Percentiles rank a stretch among this genome's conserved stretches.
Conservation (phyloP, 2,888 invertebrate genomes). For the Baccha elongata region DNA sequence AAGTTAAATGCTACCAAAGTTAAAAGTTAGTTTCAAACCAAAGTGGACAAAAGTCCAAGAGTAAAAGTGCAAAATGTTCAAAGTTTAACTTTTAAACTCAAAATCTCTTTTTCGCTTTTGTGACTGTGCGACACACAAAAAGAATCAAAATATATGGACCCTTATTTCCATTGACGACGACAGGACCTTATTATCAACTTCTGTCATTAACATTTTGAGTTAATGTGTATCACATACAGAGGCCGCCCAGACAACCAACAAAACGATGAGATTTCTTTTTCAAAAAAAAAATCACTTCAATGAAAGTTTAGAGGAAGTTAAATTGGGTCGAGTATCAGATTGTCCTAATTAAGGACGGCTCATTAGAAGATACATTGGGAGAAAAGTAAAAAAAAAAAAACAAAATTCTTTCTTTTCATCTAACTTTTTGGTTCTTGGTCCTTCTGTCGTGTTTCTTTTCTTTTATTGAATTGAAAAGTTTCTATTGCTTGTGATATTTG, state of each 20-base stretch:
- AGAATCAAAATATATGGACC: constrained; percentile 16
- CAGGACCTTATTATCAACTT: constrained; percentile 64
- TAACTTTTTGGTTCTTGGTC: background rate
- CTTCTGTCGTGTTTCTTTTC: constrained; percentile 10
- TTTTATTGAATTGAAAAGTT: constrained; percentile 65
- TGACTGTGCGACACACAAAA: background rate
- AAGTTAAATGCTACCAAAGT: constrained; percentile 5
- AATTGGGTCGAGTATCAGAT: constrained; percentile 71
- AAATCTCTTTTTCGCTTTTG: background rate
- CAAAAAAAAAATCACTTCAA: background rate
- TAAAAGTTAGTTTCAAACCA: constrained; percentile 10
- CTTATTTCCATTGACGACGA: constrained; percentile 27
- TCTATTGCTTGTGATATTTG: constrained; percentile 58
- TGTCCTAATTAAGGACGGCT: constrained; percentile 69
- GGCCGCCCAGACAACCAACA: background rate
- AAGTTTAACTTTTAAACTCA: constrained; percentile 38
- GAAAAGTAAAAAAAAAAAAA: no score
- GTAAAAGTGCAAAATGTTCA: constrained; percentile 21
- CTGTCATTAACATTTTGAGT: constrained; percentile 67
- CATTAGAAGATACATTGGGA: constrained; percentile 56
- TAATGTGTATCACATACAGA: constrained; percentile 33
- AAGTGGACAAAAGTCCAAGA: constrained; percentile 3
- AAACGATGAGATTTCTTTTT: background rate
- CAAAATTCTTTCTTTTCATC: background rate
- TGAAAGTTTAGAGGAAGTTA: constrained; percentile 60